These are phyloP conservation scores for Plodia interpunctella DNA, from an alignment of 1,140 invertebrate species.

Conservation along the genomic window DNA sequence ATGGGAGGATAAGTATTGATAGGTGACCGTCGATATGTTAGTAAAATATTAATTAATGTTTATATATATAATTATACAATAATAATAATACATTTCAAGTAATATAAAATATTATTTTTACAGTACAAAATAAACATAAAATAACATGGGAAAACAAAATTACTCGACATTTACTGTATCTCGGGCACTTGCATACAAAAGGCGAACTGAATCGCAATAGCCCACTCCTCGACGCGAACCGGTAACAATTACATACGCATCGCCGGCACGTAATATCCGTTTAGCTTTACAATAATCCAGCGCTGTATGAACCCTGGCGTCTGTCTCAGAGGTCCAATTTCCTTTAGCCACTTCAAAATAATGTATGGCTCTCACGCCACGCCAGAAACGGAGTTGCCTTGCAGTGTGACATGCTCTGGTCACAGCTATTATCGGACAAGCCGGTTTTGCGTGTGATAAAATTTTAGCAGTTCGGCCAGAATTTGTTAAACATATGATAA, in stretches of 20 bases:
- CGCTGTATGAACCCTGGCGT: constrained; percentile 82
- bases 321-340: constrained; percentile 85
- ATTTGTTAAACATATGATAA: constrained; percentile 85
- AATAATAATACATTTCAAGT: no score
- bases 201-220: constrained; percentile 86
- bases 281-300: constrained; percentile 83
- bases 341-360: constrained; percentile 67
- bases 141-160: not conserved
- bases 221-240: constrained; percentile 86
- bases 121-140: no score
- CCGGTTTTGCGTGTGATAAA: constrained; percentile 83
- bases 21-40: no score
- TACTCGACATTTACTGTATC: constrained; percentile 51
- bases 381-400: constrained; percentile 83
- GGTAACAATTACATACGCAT: constrained; percentile 85
- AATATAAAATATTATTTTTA: no score
- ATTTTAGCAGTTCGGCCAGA: constrained; percentile 83
- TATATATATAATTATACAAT: no score
- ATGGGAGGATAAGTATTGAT: no score
- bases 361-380: constrained; percentile 85
- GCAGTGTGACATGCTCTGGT: constrained; percentile 82
- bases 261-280: constrained; percentile 81
- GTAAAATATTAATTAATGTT: no score
- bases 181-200: constrained; percentile 78
- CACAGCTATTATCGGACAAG: constrained; percentile 86